Percentiles rank a stretch among this genome's conserved stretches.
phyloP scores from a whole-genome alignment of 1,140 invertebrate genomes.

The Chlorops oryzae region DNA sequence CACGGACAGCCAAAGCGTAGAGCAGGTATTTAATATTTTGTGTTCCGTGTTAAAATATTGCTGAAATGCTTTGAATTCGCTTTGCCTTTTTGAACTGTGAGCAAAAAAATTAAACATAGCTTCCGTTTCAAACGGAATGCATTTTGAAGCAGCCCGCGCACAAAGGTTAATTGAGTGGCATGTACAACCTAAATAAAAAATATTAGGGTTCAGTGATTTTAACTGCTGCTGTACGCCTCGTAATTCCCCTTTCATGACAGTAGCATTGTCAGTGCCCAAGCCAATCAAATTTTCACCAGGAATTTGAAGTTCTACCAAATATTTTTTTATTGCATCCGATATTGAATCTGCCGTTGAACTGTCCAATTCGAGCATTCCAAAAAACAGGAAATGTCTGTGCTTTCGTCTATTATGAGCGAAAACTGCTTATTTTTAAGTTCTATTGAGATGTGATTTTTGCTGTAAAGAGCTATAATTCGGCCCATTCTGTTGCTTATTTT shows the following conservation, averaged over 20 bases:
- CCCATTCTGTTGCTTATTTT: neutral
- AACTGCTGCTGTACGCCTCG: neutral
- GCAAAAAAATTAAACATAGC: conserved; percentile 7
- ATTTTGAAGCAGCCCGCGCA: neutral
- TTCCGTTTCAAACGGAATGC: neutral
- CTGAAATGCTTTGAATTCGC: conserved; percentile 1
- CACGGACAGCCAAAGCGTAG: conserved; percentile 1
- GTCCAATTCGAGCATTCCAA: neutral
- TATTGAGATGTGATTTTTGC: neutral
- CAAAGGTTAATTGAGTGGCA: neutral
- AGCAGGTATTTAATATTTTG: conserved; percentile 2
- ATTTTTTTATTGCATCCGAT: neutral
- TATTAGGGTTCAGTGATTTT: conserved; percentile 1
- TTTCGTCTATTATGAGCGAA: neutral
- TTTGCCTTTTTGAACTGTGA: conserved; percentile 1
- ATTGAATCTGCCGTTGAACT: neutral
- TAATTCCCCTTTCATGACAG: neutral
- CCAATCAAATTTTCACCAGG: neutral
- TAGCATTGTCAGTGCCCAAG: neutral
- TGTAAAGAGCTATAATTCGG: neutral
- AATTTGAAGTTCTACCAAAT: neutral
- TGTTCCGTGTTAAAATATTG: conserved; percentile 2
- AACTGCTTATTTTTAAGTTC: neutral
- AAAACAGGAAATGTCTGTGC: neutral
- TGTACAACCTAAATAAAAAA: conserved; percentile 2